Base-by-base conservation (phyloP, 53 echinoderm and acorn worm genomes). In the Arbacia lixula region DNA sequence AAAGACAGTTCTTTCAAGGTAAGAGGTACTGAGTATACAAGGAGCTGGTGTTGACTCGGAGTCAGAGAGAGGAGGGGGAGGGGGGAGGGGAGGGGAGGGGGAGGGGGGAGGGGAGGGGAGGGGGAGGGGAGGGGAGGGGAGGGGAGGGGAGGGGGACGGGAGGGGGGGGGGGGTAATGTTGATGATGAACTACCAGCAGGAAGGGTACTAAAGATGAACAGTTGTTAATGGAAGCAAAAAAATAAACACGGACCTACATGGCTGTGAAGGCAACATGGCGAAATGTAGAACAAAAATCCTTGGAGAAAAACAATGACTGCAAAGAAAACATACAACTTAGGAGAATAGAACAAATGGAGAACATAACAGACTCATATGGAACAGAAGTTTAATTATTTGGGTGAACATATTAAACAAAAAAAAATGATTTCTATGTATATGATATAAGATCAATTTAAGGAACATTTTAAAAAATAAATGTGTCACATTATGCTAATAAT, bases 201-300 rank as follows among this genome's bases (percentile, higher is more conserved):
- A 66, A 37, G 66, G 38, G 38, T n/a, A 37, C 36, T 37, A 24
- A 34, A 14, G 38, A n/a, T n/a, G n/a, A 66, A 66, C n/a, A 35
- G 38, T 66, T 66, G 66, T 63, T 64, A 66, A 66, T 66, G 66
- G 38, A 66, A 66, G 66, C 66, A 66, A 66, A 38, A 35, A 36
- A 0, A 66, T 66, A 14, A 32, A 66, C 66, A 66, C 24, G 66
- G 24, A 37, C 28, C 37, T 36, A 36, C 38, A 2, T 21, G 38
- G 66, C 66, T 22, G 66, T 66, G 66, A 37, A 36, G 4, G 66
- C 66, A 66, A 66, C 66, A 66, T 8, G 38, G 36, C 36, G 22
- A 19, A 37, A 66, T 66, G n/a, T 66, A 14, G 20, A 66, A 66
- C 66, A 66, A 9, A n/a, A 66, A 66, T 38, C 38, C 38, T 66